These are phyloP conservation scores for Pachyramphus minor DNA, from an alignment of 2,113 vertebrate species.

Conservation along the genomic window DNA sequence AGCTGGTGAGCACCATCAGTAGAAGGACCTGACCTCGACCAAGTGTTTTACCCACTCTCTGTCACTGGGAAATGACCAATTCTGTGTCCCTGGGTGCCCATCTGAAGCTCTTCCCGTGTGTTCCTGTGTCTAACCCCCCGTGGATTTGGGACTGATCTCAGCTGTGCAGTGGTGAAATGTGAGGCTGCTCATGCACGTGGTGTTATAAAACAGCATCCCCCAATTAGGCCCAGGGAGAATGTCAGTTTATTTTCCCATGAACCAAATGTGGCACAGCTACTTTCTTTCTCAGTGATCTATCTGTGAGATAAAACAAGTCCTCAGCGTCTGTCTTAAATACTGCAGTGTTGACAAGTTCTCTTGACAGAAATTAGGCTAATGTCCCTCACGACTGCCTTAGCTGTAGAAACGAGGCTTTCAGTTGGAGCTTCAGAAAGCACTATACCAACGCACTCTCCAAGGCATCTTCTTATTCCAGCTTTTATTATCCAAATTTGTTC, in stretches of 20 bases:
- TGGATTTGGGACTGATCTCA: neutral
- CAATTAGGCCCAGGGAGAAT: neutral
- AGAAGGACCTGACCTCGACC: neutral
- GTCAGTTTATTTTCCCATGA: conserved; percentile 46
- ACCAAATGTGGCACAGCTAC: conserved; percentile 38
- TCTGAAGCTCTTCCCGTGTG: rapidly evolving
- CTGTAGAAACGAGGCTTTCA: conserved; percentile 65
- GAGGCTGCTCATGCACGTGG: neutral
- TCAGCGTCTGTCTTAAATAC: conserved; percentile 57
- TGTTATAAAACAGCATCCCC: neutral
- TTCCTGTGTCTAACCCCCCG: neutral
- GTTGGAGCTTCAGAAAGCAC: conserved; percentile 30
- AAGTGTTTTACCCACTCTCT: neutral
- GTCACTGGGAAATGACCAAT: neutral
- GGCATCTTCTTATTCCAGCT: conserved; percentile 59
- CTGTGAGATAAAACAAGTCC: conserved; percentile 45
- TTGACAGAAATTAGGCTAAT: conserved; percentile 74
- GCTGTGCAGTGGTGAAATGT: neutral
- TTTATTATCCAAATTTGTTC: conserved; percentile 70
- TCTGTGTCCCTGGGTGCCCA: neutral
- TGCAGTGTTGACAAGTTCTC: conserved; percentile 64
- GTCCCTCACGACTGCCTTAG: conserved; percentile 60
- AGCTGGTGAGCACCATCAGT: neutral
- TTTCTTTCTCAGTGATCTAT: conserved; percentile 51
- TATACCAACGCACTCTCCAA: conserved; percentile 40